Conservation (phyloP, 2,113 vertebrate genomes). For the Calonectris borealis region DNA sequence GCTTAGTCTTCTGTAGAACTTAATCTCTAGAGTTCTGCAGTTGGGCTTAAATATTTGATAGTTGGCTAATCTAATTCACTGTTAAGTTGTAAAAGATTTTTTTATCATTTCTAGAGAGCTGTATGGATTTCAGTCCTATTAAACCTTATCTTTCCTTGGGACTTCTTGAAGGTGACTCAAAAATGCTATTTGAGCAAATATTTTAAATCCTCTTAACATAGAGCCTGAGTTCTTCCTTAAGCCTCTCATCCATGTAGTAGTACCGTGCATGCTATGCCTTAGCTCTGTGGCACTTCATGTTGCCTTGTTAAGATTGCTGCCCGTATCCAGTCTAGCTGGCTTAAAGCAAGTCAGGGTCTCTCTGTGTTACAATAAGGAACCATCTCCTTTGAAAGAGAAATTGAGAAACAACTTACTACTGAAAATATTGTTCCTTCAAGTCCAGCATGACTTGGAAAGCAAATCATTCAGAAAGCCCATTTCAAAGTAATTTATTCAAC, state of each 20-base stretch:
- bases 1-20: background rate
- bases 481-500: background rate
- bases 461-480: background rate
- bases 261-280: accelerated
- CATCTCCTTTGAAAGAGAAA: background rate
- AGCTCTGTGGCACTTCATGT: background rate
- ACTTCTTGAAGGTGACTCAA: background rate
- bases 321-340: background rate
- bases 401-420: background rate
- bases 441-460: background rate
- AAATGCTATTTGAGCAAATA: constrained; percentile 8
- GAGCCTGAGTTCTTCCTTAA: background rate
- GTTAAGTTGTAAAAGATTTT: background rate
- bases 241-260: background rate
- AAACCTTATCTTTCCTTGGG: background rate
- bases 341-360: background rate
- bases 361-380: background rate
- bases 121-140: background rate
- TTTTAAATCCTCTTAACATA: background rate
- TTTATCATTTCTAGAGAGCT: background rate
- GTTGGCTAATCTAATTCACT: background rate
- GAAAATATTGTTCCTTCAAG: background rate
- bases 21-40: background rate
- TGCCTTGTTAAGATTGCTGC: background rate
- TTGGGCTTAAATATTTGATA: background rate